phyloP scores from a whole-genome alignment of 2,797 vertebrate species.

The Pseudotriccus pelzelni region DNA sequence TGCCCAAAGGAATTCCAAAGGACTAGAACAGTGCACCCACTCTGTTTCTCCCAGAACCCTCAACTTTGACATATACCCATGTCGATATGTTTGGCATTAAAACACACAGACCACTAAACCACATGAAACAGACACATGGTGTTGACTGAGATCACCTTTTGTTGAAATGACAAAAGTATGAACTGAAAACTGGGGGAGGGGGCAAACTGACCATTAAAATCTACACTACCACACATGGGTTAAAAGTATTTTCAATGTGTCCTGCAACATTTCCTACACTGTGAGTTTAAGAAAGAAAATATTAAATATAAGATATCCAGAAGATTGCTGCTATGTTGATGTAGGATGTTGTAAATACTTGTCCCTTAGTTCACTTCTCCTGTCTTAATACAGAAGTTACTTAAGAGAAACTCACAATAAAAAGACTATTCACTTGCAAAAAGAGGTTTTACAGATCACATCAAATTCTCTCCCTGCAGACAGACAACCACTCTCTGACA shows the following conservation, averaged over 20 bases:
- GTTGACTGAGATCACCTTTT: neutral
- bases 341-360: neutral
- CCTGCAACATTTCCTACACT: neutral
- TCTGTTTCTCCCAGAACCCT: neutral
- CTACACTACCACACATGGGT: accelerated
- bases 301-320: neutral
- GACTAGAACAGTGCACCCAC: neutral
- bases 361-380: neutral
- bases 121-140: neutral
- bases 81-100: neutral
- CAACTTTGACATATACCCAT: neutral
- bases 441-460: neutral
- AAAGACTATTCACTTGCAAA: neutral
- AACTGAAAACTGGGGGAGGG: neutral
- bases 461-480: neutral
- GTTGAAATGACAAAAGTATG: neutral
- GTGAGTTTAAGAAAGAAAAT: neutral
- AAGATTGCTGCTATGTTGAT: neutral
- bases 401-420: neutral
- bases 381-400: neutral
- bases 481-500: neutral
- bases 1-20: neutral
- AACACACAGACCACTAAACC: neutral
- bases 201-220: neutral
- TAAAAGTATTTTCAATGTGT: neutral